Percentiles rank a stretch among this genome's conserved stretches.
Conservation (phyloP, 2,888 invertebrate species). For the Aleiodes leptofemur region DNA sequence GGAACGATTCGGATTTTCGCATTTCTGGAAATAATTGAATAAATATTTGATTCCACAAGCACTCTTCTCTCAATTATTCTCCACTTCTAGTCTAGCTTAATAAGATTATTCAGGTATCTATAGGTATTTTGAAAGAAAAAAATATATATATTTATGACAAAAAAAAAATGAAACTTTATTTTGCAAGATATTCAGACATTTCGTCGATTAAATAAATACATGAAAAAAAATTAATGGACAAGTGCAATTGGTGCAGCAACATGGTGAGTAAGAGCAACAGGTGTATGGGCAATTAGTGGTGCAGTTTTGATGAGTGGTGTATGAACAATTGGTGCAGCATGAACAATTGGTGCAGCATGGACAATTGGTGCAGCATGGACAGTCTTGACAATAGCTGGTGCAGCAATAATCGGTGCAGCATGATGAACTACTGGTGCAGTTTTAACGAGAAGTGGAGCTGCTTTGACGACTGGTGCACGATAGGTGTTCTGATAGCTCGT, state of each 20-base stretch:
- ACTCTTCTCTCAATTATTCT: neutral
- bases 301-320: slow-evolving; percentile 58
- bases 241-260: slow-evolving; percentile 65
- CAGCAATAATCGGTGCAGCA: slow-evolving; percentile 67
- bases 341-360: slow-evolving; percentile 39
- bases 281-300: slow-evolving; percentile 40
- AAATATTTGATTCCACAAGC: neutral
- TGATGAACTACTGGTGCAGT: slow-evolving; percentile 65
- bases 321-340: slow-evolving; percentile 38
- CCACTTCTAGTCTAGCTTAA: no score
- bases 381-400: slow-evolving; percentile 65
- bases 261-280: slow-evolving; percentile 38
- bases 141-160: neutral
- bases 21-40: no score
- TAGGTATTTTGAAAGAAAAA: no score
- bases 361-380: slow-evolving; percentile 43
- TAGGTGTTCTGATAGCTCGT: slow-evolving; percentile 68
- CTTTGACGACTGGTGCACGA: slow-evolving; percentile 74
- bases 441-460: slow-evolving; percentile 69
- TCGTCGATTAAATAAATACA: slow-evolving; percentile 20
- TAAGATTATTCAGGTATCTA: no score
- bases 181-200: neutral
- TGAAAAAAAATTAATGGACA: slow-evolving; percentile 53
- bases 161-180: slow-evolving; percentile 18
- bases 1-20: no score